These are phyloP conservation scores for Cavia porcellus DNA, from an alignment of 2,113 vertebrate species.

Conservation along the genomic window DNA sequence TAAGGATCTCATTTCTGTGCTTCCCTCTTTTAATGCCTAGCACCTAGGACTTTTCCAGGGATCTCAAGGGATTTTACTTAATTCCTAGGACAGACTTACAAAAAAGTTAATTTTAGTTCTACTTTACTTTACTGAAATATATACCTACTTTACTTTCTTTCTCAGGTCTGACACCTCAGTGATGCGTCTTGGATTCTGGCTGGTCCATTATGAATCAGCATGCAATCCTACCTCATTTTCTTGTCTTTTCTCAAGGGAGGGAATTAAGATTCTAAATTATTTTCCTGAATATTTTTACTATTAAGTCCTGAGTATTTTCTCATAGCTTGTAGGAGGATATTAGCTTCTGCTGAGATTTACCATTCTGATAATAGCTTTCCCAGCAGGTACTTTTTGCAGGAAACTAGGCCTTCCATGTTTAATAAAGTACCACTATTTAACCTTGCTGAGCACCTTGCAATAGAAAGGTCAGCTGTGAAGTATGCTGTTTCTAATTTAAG, in stretches of 20 bases:
- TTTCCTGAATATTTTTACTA: constrained; percentile 70
- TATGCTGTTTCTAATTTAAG: neutral
- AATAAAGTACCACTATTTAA: constrained; percentile 20
- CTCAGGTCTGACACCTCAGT: neutral
- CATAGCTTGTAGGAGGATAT: constrained; percentile 52
- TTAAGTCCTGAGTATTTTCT: constrained; percentile 62
- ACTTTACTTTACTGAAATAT: constrained; percentile 45
- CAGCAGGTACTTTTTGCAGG: constrained; percentile 42
- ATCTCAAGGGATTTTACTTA: constrained; percentile 38
- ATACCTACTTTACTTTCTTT: constrained; percentile 12
- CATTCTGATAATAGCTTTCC: constrained; percentile 48
- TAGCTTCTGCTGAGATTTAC: constrained; percentile 64
- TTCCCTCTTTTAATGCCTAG: neutral
- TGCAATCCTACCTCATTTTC: constrained; percentile 41
- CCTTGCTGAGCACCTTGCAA: neutral
- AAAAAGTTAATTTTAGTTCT: constrained; percentile 26
- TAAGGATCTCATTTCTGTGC: neutral
- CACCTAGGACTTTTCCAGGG: neutral
- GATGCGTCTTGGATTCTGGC: constrained; percentile 18
- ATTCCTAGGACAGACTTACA: constrained; percentile 43
- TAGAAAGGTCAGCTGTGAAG: neutral
- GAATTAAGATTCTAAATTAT: constrained; percentile 57
- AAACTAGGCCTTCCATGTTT: constrained; percentile 50
- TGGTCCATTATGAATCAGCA: constrained; percentile 30
- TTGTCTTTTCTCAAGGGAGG: constrained; percentile 56